These are phyloP conservation scores for Drosophila saltans DNA, from an alignment of 1,140 invertebrate species.

Conservation along the genomic window DNA sequence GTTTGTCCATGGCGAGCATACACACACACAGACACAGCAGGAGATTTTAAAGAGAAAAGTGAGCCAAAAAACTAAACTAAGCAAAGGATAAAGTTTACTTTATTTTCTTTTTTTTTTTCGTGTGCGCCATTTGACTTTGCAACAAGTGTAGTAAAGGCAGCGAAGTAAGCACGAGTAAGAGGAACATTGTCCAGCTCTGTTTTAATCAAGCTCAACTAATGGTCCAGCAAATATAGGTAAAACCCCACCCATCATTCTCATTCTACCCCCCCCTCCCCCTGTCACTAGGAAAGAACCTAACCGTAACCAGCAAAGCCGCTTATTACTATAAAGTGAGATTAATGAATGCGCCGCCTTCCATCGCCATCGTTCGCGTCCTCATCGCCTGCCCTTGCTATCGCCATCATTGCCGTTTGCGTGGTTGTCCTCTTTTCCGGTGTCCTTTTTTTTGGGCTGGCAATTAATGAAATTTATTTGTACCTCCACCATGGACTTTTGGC, in stretches of 20 bases:
- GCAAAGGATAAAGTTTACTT: constrained; percentile 68
- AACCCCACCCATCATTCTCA: neutral
- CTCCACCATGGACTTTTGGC: constrained; percentile 39
- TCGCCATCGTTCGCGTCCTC: neutral
- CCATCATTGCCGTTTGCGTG: constrained; percentile 31
- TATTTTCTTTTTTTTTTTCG: constrained; percentile 1
- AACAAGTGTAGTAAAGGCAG: constrained; percentile 57
- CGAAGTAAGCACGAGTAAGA: neutral
- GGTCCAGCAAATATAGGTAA: constrained; percentile 48
- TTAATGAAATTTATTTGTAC: constrained; percentile 78
- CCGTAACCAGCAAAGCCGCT: constrained; percentile 76
- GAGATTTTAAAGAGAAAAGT: neutral
- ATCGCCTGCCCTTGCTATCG: constrained; percentile 1
- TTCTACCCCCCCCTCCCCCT: neutral
- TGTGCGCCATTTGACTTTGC: constrained; percentile 71
- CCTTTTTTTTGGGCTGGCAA: constrained; percentile 66
- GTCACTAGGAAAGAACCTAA: constrained; percentile 38
- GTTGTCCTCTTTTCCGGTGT: constrained; percentile 30
- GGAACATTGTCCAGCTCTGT: constrained; percentile 45
- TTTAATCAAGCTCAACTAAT: constrained; percentile 78
- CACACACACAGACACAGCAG: constrained; percentile 16
- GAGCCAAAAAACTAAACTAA: constrained; percentile 19
- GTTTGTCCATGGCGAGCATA: constrained; percentile 56
- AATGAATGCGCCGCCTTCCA: constrained; percentile 57
- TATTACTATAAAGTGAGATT: constrained; percentile 82